These are phyloP conservation scores for Saimiri boliviensis DNA, from an alignment of 2,113 vertebrate species.

Conservation along the genomic window DNA sequence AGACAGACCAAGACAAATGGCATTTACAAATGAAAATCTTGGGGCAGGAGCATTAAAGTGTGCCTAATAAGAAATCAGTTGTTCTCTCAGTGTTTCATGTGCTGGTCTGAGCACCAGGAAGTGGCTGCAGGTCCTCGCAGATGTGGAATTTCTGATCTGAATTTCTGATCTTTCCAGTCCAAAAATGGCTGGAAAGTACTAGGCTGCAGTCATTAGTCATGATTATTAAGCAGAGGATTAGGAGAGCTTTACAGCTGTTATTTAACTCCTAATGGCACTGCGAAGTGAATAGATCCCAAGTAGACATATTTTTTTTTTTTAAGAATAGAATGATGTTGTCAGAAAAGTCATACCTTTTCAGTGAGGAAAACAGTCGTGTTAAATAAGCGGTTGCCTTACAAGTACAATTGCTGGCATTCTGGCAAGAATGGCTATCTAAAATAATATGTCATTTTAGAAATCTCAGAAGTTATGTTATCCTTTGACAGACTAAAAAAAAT, in stretches of 20 bases:
- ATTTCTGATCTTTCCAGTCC: slow-evolving; percentile 23
- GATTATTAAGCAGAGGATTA: slow-evolving; percentile 36
- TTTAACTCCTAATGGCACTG: not conserved
- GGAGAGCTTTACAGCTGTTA: not conserved
- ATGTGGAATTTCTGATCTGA: not conserved
- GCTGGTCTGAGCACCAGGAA: not conserved
- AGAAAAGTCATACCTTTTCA: not conserved
- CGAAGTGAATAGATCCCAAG: not conserved
- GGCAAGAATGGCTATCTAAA: not conserved
- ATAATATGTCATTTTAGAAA: not conserved
- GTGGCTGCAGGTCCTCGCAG: not conserved
- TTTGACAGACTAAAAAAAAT: not conserved
- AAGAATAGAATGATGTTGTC: not conserved
- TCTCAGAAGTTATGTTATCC: not conserved
- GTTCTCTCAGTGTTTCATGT: not conserved
- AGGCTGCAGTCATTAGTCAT: not conserved
- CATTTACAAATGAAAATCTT: not conserved
- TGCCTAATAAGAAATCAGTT: not conserved
- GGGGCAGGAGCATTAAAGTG: not conserved
- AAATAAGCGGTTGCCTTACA: not conserved
- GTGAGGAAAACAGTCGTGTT: not conserved
- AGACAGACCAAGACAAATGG: slow-evolving; percentile 28
- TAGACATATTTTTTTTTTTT: not conserved
- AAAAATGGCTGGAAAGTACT: not conserved
- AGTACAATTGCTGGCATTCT: not conserved